phyloP scores from a whole-genome alignment of 30 jellyfish, hydroid and myxozoan species.

The Aurelia sp. region DNA sequence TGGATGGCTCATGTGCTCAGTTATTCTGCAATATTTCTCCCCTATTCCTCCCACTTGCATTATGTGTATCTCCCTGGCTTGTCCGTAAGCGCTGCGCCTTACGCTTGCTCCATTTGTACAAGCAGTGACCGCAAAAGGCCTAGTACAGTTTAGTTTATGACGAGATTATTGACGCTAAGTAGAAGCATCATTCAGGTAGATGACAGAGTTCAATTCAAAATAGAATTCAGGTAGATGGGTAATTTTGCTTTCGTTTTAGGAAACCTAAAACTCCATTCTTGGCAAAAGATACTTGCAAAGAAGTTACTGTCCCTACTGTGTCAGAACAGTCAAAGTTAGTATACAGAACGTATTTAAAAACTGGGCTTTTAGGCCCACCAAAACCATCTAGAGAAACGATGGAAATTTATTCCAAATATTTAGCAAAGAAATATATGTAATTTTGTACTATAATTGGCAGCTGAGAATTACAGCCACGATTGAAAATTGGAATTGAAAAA shows the following conservation, averaged over 20 bases:
- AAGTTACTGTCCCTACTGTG: slow-evolving; percentile 72
- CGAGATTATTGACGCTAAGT: no score
- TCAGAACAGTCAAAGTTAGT: slow-evolving; percentile 54
- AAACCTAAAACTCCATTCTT: slow-evolving; percentile 59
- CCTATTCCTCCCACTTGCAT: no score
- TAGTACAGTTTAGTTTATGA: no score
- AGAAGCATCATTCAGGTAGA: no score
- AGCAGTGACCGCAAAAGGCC: no score
- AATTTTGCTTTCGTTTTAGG: slow-evolving; percentile 60
- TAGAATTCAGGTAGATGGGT: neutral
- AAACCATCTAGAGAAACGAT: slow-evolving; percentile 73
- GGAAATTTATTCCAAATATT: slow-evolving; percentile 66
- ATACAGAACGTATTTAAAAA: slow-evolving; percentile 73
- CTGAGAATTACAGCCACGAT: no score
- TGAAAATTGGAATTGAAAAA: no score
- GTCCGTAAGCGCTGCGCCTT: no score
- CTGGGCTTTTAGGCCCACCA: slow-evolving; percentile 86
- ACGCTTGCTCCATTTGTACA: no score
- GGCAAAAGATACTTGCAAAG: slow-evolving; percentile 62
- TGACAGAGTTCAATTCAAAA: neutral
- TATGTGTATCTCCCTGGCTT: no score
- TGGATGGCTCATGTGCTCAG: no score
- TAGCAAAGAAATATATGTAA: slow-evolving; percentile 80
- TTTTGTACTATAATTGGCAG: neutral
- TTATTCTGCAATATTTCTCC: no score